Conservation (phyloP, 2,797 vertebrate genomes). For the Zalophus californianus region DNA sequence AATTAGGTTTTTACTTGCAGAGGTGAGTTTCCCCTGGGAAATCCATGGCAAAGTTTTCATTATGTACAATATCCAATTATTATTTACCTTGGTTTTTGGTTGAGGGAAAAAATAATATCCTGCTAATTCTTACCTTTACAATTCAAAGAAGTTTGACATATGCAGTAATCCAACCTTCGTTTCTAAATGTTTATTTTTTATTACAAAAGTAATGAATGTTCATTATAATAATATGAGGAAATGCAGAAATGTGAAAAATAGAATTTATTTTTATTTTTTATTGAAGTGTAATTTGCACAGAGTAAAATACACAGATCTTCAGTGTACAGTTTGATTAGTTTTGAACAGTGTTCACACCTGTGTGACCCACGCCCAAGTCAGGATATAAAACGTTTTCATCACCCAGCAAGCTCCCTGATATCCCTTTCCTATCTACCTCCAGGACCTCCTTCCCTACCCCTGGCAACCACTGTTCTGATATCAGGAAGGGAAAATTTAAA, state of each 20-base stretch:
- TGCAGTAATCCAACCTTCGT: constrained; percentile 80
- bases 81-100: constrained; percentile 81
- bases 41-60: constrained; percentile 76
- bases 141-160: constrained; percentile 84
- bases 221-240: constrained; percentile 81
- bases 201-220: constrained; percentile 80
- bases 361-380: background rate
- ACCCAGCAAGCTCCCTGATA: background rate
- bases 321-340: background rate
- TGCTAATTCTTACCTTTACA: constrained; percentile 84
- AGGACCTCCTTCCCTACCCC: background rate
- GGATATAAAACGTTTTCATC: background rate
- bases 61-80: constrained; percentile 75
- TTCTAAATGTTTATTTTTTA: constrained; percentile 83
- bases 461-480: background rate
- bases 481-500: background rate
- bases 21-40: constrained; percentile 61
- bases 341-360: background rate
- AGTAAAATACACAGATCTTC: constrained; percentile 26
- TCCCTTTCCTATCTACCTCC: background rate
- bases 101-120: constrained; percentile 81
- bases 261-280: constrained; percentile 76
- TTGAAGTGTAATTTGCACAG: constrained; percentile 59
- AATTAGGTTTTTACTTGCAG: constrained; percentile 68
- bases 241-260: constrained; percentile 56